A percentile compares a stretch with the other conserved stretches of the same genome.
phyloP scores from a whole-genome alignment of 2,797 vertebrate species.

The Poecile montanus region DNA sequence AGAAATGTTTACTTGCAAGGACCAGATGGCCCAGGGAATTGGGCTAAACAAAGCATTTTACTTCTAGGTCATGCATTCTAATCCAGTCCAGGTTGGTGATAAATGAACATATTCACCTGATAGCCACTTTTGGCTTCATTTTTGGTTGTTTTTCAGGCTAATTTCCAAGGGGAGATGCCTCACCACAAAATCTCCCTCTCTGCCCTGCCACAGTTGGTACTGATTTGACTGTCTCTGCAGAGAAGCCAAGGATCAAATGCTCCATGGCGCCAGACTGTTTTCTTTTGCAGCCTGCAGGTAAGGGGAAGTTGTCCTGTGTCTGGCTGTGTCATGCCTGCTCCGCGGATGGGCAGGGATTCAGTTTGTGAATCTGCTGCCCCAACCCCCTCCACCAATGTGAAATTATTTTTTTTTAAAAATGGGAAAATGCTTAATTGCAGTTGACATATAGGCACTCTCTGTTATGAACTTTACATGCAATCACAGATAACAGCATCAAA shows the following conservation, averaged over 20 bases:
- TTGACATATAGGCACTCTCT: slow-evolving; percentile 31
- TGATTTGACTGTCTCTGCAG: slow-evolving; percentile 24
- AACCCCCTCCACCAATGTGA: neutral
- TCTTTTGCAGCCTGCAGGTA: slow-evolving; percentile 58
- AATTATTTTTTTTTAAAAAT: neutral
- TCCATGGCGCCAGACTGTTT: slow-evolving; percentile 35
- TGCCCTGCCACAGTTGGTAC: slow-evolving; percentile 22
- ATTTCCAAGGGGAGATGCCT: slow-evolving; percentile 13
- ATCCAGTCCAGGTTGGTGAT: slow-evolving; percentile 51
- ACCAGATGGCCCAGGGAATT: slow-evolving; percentile 46
- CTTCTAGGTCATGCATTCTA: slow-evolving; percentile 52
- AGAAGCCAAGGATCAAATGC: slow-evolving; percentile 51
- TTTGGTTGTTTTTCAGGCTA: slow-evolving; percentile 20
- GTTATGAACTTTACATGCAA: slow-evolving; percentile 11
- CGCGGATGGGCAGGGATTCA: neutral
- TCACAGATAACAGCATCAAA: slow-evolving; percentile 52
- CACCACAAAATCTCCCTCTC: neutral
- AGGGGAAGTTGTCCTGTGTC: slow-evolving; percentile 46
- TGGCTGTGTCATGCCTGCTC: slow-evolving; percentile 5
- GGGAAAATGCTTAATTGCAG: slow-evolving; percentile 47
- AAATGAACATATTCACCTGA: slow-evolving; percentile 52
- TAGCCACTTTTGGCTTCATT: slow-evolving; percentile 16
- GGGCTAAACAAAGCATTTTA: slow-evolving; percentile 62
- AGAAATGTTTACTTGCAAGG: slow-evolving; percentile 56
- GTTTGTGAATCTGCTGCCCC: neutral